These are phyloP conservation scores for Enteromius trimaculatus DNA, from an alignment of 2,797 vertebrate genomes.

Conservation along the genomic window DNA sequence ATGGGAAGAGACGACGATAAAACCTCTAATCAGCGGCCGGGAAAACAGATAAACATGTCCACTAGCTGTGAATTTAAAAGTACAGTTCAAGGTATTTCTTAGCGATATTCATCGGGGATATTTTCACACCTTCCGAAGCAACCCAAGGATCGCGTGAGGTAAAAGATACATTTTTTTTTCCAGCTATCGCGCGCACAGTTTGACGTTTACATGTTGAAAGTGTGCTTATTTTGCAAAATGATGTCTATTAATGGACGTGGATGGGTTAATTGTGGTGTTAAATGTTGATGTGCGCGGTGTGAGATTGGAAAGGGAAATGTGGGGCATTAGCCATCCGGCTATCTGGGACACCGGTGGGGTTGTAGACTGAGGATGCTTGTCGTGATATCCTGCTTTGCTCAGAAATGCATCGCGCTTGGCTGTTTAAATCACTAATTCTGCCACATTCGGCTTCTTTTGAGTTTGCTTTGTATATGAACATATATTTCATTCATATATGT, in stretches of 20 bases:
- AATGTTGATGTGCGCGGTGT: slow-evolving; percentile 3
- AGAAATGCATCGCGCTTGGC: slow-evolving; percentile 39
- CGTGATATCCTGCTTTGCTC: slow-evolving; percentile 54
- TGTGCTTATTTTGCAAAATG: slow-evolving; percentile 41
- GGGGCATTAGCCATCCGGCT: slow-evolving; percentile 38
- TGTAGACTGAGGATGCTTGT: slow-evolving; percentile 55
- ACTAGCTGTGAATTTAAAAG: slow-evolving; percentile 25
- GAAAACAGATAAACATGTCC: slow-evolving; percentile 50
- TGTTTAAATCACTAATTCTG: slow-evolving; percentile 30
- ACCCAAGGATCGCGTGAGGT: slow-evolving; percentile 39
- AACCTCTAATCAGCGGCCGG: slow-evolving; percentile 26
- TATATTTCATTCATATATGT: not conserved
- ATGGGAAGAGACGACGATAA: slow-evolving; percentile 55
- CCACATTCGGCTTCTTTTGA: not conserved
- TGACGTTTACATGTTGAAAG: slow-evolving; percentile 1
- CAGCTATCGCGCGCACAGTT: not conserved
- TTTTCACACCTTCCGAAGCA: slow-evolving; percentile 29
- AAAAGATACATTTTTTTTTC: not conserved
- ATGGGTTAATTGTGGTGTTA: not conserved
- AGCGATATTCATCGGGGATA: slow-evolving; percentile 38
- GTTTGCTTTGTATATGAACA: not conserved
- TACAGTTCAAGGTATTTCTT: slow-evolving; percentile 46
- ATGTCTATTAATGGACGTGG: not conserved
- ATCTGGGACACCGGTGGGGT: slow-evolving; percentile 51
- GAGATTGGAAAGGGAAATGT: slow-evolving; percentile 8